phyloP scores from a whole-genome alignment of 2,113 vertebrate species.

The Melanostigma gelatinosum region DNA sequence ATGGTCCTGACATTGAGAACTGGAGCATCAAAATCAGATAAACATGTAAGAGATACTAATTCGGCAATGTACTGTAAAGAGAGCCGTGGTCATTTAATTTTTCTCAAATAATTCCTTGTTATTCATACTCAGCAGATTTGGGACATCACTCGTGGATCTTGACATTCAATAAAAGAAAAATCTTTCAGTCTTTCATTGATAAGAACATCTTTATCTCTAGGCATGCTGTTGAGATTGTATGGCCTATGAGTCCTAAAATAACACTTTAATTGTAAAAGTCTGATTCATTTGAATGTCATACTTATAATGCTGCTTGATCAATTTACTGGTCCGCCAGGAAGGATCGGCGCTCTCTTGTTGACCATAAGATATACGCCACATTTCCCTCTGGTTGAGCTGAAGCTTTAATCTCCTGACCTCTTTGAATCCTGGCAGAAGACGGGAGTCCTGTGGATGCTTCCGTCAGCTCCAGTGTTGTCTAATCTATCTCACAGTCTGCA shows the following conservation, averaged over 20 bases:
- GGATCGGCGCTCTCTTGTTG: background rate
- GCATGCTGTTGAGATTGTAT: background rate
- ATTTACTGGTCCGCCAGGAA: background rate
- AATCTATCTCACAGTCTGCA: constrained; percentile 32
- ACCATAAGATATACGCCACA: background rate
- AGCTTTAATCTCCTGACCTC: constrained; percentile 33
- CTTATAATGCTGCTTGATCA: background rate
- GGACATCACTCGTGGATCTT: no score
- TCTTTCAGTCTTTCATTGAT: background rate
- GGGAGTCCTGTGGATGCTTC: constrained; percentile 29
- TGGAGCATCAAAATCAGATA: constrained; percentile 13
- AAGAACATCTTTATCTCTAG: background rate
- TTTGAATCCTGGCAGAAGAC: constrained; percentile 44
- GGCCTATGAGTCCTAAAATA: background rate
- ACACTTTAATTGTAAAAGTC: background rate
- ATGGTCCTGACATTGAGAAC: constrained; percentile 9
- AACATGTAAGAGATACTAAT: background rate
- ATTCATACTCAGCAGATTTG: background rate
- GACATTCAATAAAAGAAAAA: background rate
- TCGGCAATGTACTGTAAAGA: background rate
- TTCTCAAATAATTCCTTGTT: background rate
- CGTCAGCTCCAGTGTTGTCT: constrained; percentile 33
- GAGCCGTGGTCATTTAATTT: background rate
- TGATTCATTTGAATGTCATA: background rate
- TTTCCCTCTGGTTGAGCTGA: constrained; percentile 12